Conservation (phyloP, 2,888 invertebrate genomes). For the Hypselothyrea guttata region DNA sequence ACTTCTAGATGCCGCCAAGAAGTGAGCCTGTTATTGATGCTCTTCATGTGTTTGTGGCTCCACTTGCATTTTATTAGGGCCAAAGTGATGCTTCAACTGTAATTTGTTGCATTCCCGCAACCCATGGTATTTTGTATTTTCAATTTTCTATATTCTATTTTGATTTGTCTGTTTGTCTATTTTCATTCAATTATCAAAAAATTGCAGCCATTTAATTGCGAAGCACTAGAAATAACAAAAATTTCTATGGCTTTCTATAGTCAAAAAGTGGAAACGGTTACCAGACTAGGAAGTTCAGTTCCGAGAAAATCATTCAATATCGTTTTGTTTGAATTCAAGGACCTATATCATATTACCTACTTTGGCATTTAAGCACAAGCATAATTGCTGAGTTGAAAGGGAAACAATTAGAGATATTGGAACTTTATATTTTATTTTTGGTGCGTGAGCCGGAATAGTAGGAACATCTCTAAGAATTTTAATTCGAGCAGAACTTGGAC, state of each 20-base stretch:
- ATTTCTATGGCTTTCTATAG: slow-evolving; percentile 4
- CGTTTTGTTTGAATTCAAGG: no score
- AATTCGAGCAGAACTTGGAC: slow-evolving; percentile 49
- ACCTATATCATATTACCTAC: no score
- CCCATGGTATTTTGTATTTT: no score
- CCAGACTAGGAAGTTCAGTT: no score
- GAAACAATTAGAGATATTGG: slow-evolving; percentile 87
- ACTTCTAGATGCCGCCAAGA: slow-evolving; percentile 41
- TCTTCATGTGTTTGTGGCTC: slow-evolving; percentile 26
- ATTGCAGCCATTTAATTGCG: slow-evolving; percentile 48
- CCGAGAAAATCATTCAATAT: no score
- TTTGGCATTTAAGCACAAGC: no score
- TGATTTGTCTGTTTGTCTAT: no score
- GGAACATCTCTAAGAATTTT: slow-evolving; percentile 52
- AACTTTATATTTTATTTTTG: slow-evolving; percentile 87
- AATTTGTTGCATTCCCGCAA: no score
- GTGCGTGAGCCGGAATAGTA: slow-evolving; percentile 86
- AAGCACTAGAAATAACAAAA: slow-evolving; percentile 38
- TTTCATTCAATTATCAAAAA: no score
- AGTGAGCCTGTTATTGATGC: slow-evolving; percentile 42
- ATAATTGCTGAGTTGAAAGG: no score
- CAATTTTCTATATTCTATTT: no score
- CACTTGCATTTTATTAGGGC: slow-evolving; percentile 63
- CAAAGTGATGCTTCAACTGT: slow-evolving; percentile 65
- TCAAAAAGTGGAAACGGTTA: no score